Evolutionary conservation across 2,797 vertebrate genomes (phyloP).

Genomic region (Leontopithecus rosalia): DNA sequence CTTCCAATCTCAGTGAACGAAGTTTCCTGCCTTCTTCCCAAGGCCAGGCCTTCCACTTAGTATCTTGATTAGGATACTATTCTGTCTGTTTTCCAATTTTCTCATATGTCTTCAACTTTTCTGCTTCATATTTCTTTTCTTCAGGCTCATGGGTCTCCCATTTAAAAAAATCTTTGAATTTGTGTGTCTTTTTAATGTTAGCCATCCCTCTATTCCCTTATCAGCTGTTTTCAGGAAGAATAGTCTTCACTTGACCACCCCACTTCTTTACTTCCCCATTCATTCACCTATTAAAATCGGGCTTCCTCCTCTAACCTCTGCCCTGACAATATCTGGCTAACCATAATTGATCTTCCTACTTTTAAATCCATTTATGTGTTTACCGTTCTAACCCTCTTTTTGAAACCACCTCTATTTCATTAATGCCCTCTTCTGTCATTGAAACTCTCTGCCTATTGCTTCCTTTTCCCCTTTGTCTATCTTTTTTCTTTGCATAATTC

Average conservation of each 20-base stretch:
- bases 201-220: neutral
- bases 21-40: neutral
- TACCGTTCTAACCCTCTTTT: neutral
- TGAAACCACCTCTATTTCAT: neutral
- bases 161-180: neutral
- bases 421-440: neutral
- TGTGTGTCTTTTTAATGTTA: neutral
- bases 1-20: neutral
- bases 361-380: neutral
- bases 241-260: neutral
- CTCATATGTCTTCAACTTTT: neutral
- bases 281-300: neutral
- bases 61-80: neutral
- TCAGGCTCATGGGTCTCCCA: neutral
- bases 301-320: neutral
- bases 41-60: neutral
- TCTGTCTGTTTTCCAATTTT: neutral
- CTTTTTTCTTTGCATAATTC: neutral
- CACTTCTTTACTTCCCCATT: neutral
- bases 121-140: neutral
- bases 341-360: neutral
- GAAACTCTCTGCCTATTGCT: neutral
- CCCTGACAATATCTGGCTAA: neutral
- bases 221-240: neutral
- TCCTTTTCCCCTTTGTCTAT: neutral